These are phyloP conservation scores for Tineola bisselliella DNA, from an alignment of 2,888 invertebrate genomes.

Conservation along the genomic window DNA sequence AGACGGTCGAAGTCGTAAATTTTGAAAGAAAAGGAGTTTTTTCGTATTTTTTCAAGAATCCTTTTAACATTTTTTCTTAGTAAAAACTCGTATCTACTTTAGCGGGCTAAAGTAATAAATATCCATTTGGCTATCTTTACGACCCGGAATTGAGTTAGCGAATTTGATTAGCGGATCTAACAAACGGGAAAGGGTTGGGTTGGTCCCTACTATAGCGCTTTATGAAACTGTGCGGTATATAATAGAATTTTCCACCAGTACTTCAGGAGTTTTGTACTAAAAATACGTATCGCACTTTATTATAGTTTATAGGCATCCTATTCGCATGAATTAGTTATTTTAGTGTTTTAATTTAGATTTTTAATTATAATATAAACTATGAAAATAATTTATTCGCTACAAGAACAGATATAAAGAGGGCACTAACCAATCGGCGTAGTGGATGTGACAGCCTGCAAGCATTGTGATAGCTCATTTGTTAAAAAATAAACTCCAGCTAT, in stretches of 20 bases:
- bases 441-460: no score
- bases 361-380: no score
- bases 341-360: no score
- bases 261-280: neutral
- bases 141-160: slow-evolving; percentile 49
- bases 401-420: no score
- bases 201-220: slow-evolving; percentile 30
- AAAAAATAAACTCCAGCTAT: no score
- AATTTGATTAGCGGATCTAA: slow-evolving; percentile 56
- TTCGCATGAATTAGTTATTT: no score
- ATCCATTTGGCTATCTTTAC: slow-evolving; percentile 46
- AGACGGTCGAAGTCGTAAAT: neutral
- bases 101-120: slow-evolving; percentile 28
- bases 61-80: neutral
- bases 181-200: slow-evolving; percentile 49
- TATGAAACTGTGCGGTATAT: slow-evolving; percentile 51
- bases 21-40: neutral
- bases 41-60: neutral
- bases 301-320: no score
- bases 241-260: slow-evolving; percentile 57
- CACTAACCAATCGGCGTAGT: no score
- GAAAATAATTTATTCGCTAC: no score
- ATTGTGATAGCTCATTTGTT: no score
- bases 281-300: neutral
- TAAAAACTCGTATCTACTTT: neutral